Conservation (phyloP, 2,888 invertebrate genomes). For the Branchinecta sandiegonensis region DNA sequence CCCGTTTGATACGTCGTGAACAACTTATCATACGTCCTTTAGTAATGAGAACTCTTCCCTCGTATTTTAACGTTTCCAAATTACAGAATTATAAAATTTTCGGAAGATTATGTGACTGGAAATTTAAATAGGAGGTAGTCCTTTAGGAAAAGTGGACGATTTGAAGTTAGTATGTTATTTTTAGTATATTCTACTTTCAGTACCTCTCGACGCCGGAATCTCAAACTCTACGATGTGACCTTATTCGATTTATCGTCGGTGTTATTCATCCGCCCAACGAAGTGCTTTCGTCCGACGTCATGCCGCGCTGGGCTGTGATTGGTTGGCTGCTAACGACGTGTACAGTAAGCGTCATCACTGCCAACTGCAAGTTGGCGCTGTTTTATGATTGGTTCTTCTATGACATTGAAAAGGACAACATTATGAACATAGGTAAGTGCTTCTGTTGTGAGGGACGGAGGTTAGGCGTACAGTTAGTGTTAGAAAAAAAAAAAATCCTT, state of each 20-base stretch:
- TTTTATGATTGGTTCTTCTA: constrained; percentile 91
- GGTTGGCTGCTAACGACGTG: constrained; percentile 85
- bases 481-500: neutral
- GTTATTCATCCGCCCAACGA: constrained; percentile 89
- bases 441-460: neutral
- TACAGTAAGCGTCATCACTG: constrained; percentile 71
- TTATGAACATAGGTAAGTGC: constrained; percentile 65
- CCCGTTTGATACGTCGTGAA: too few species aligned
- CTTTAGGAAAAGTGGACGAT: too few species aligned
- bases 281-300: constrained; percentile 79
- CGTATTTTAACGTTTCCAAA: too few species aligned
- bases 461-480: neutral
- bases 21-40: too few species aligned
- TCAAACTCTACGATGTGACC: constrained; percentile 75
- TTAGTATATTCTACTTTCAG: constrained; percentile 37
- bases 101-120: too few species aligned
- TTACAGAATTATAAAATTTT: too few species aligned
- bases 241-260: constrained; percentile 83
- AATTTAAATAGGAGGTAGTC: too few species aligned
- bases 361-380: constrained; percentile 76
- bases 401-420: constrained; percentile 77
- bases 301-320: constrained; percentile 87
- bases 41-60: too few species aligned
- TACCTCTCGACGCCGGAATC: constrained; percentile 82
- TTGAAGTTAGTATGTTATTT: constrained; percentile 13